Evolutionary conservation across 2,113 vertebrate genomes (phyloP).

Genomic region (Sclerurus mexicanus): DNA sequence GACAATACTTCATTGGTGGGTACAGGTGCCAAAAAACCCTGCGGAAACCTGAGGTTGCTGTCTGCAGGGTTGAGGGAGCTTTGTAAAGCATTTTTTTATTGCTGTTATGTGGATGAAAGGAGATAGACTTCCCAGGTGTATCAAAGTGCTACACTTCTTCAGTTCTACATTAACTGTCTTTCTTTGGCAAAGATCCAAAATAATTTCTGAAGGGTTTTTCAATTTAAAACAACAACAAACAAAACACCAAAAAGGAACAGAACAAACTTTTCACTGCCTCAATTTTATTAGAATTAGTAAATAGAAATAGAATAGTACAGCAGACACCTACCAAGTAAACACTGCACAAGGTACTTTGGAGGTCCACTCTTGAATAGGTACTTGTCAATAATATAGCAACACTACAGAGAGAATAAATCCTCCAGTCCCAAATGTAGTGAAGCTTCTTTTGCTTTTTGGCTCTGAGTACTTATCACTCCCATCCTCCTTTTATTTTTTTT

Average conservation of each 20-base stretch:
- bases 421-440: not conserved
- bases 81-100: not conserved
- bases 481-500: not conserved
- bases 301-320: not conserved
- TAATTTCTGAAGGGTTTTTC: not conserved
- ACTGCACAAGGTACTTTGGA: not conserved
- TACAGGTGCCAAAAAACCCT: not conserved
- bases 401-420: not conserved
- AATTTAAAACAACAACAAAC: no score
- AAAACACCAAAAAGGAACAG: not conserved
- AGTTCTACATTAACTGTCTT: not conserved
- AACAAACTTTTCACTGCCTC: not conserved
- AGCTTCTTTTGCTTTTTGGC: not conserved
- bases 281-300: not conserved
- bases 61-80: not conserved
- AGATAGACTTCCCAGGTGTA: not conserved
- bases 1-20: not conserved
- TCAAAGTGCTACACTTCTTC: not conserved
- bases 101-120: not conserved
- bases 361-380: not conserved
- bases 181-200: not conserved
- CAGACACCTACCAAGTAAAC: not conserved
- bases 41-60: not conserved
- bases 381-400: not conserved
- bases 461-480: rapidly evolving